Percentiles rank a stretch among this genome's conserved stretches.
These are phyloP conservation scores for Pitangus sulphuratus DNA, from an alignment of 2,797 vertebrate genomes.

Conservation along the genomic window DNA sequence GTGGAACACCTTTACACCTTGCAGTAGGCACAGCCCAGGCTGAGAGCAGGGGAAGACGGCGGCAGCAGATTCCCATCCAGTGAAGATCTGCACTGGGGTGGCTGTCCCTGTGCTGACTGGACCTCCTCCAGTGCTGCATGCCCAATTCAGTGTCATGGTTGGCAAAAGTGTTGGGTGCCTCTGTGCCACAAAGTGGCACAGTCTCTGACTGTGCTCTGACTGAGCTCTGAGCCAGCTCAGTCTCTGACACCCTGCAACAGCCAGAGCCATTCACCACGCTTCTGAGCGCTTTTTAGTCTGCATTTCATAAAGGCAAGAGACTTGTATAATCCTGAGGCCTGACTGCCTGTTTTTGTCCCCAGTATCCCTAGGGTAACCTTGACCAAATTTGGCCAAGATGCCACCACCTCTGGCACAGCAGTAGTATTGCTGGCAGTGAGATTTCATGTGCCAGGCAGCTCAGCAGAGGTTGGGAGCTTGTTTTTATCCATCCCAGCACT, in stretches of 20 bases:
- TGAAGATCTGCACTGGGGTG: neutral
- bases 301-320: neutral
- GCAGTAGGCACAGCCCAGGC: neutral
- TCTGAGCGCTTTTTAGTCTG: neutral
- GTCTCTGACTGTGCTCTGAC: too few relatives aligned
- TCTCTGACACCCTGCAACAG: neutral
- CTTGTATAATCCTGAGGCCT: neutral
- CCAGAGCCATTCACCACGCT: neutral
- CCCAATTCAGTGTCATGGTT: neutral
- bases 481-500: neutral
- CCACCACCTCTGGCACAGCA: neutral
- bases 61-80: neutral
- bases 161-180: neutral
- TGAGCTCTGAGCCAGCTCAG: too few relatives aligned
- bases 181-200: neutral
- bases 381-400: neutral
- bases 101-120: neutral
- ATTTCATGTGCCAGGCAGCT: neutral
- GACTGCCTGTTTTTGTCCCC: neutral
- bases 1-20: neutral
- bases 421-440: neutral
- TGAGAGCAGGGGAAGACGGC: neutral
- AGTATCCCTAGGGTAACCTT: neutral
- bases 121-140: neutral
- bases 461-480: neutral